Evolutionary conservation across 2,797 vertebrate species (phyloP).

Genomic region (Sebastolobus alascanus): DNA sequence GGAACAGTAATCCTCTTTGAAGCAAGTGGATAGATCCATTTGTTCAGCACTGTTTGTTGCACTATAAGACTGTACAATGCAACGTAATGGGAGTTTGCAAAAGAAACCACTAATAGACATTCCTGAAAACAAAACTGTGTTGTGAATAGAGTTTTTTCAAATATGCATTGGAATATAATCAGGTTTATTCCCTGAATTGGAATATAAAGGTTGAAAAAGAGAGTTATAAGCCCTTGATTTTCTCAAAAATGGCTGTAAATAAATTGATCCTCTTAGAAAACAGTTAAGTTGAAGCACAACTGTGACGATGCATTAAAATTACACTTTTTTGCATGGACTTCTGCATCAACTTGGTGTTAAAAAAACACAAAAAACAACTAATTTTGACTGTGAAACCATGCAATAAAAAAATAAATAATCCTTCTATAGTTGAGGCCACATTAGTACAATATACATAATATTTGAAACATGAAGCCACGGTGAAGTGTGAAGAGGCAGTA

Average conservation of each 20-base stretch:
- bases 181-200: neutral
- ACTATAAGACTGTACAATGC: slow-evolving; percentile 10
- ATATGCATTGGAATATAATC: no score
- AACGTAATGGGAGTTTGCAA: neutral
- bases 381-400: neutral
- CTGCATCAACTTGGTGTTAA: neutral
- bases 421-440: neutral
- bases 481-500: neutral
- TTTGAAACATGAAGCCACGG: neutral
- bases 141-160: no score
- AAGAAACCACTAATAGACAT: neutral
- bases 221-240: neutral
- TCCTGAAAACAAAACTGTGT: no score
- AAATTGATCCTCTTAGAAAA: neutral
- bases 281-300: neutral
- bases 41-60: slow-evolving; percentile 48
- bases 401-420: neutral
- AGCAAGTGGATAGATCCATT: slow-evolving; percentile 64
- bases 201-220: neutral
- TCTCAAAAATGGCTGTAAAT: neutral
- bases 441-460: neutral
- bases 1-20: slow-evolving; percentile 82
- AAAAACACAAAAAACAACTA: neutral
- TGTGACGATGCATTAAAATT: neutral
- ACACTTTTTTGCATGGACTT: neutral